Percentiles rank a stretch among this genome's conserved stretches.
Conservation (phyloP, 2,113 vertebrate genomes). For the Tamias sibiricus region DNA sequence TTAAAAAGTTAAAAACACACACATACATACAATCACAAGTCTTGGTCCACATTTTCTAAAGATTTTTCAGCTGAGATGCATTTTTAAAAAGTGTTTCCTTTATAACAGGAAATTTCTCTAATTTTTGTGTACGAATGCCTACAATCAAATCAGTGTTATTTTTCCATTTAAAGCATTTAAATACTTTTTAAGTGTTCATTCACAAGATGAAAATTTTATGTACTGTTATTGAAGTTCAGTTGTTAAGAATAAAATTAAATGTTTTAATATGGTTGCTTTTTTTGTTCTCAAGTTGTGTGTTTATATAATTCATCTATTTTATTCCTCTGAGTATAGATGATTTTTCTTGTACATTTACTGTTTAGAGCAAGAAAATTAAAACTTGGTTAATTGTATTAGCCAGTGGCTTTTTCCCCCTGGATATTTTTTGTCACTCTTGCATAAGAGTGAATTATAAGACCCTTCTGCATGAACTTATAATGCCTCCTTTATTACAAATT, state of each 20-base stretch:
- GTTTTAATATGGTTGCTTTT: not conserved
- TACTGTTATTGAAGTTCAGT: not conserved
- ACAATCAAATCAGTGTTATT: not conserved
- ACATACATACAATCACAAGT: not conserved
- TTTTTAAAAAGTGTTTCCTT: not conserved
- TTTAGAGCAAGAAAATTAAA: slow-evolving; percentile 5
- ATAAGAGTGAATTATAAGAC: not conserved
- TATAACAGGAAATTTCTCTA: not conserved
- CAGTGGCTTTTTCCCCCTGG: not conserved
- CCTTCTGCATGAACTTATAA: not conserved
- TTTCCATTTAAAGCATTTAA: not conserved
- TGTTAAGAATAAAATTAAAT: not conserved
- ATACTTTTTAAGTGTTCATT: not conserved
- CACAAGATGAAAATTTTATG: not conserved
- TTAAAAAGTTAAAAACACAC: not conserved
- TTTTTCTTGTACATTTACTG: not conserved
- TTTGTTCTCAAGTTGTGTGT: not conserved
- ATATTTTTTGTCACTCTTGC: not conserved
- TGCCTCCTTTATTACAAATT: not conserved
- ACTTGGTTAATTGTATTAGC: not conserved
- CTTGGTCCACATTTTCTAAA: not conserved
- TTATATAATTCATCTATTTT: not conserved
- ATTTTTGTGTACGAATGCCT: not conserved
- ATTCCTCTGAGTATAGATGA: not conserved
- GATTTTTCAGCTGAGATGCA: not conserved